Percentiles rank a stretch among this genome's conserved stretches.
These are phyloP conservation scores for Hypena proboscidalis DNA, from an alignment of 2,888 invertebrate species.

Conservation along the genomic window DNA sequence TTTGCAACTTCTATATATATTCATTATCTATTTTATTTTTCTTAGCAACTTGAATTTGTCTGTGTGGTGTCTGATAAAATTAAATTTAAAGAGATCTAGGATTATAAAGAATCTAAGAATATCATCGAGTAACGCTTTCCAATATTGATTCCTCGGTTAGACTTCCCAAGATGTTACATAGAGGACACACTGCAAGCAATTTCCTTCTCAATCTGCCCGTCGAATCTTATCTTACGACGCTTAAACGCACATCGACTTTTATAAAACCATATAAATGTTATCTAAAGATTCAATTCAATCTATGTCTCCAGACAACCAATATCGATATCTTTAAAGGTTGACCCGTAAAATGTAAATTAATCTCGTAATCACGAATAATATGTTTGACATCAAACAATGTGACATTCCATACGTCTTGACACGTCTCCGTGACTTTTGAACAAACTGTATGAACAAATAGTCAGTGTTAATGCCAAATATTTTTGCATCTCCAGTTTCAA, in stretches of 20 bases:
- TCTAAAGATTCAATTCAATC: constrained; percentile 9
- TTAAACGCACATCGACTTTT: constrained; percentile 22
- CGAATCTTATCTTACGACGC: constrained; percentile 22
- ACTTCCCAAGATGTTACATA: neutral
- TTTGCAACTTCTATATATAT: too few relatives aligned
- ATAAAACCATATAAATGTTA: constrained; percentile 22
- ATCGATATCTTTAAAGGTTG: constrained; percentile 29
- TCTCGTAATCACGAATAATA: constrained; percentile 46
- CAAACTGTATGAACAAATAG: constrained; percentile 67
- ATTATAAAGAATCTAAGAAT: too few relatives aligned
- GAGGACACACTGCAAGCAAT: neutral
- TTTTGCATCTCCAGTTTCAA: constrained; percentile 38
- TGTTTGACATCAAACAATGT: constrained; percentile 54
- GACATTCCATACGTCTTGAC: constrained; percentile 66
- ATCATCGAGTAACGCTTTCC: too few relatives aligned
- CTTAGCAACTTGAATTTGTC: too few relatives aligned
- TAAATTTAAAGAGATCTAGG: too few relatives aligned
- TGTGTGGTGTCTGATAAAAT: too few relatives aligned
- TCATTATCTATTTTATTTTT: too few relatives aligned
- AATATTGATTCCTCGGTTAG: neutral
- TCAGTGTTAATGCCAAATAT: constrained; percentile 50
- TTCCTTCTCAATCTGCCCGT: neutral
- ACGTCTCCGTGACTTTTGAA: constrained; percentile 63
- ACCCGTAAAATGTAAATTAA: constrained; percentile 49
- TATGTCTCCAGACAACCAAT: constrained; percentile 25